phyloP scores from a whole-genome alignment of 2,113 vertebrate species.

The Heterotilapia buettikoferi region DNA sequence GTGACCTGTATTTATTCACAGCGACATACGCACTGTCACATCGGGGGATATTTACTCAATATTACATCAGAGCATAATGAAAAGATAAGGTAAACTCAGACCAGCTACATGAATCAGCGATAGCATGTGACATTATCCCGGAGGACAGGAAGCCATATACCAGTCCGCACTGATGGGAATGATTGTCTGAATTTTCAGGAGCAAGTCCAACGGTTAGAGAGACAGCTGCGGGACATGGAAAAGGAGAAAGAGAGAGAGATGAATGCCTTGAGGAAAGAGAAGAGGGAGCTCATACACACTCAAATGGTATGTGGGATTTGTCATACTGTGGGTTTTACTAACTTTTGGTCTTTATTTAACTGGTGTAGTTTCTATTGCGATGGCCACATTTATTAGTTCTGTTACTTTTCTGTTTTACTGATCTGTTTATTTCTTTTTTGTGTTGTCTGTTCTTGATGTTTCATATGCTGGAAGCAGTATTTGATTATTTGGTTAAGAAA shows the following conservation, averaged over 20 bases:
- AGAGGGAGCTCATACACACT: slow-evolving; percentile 54
- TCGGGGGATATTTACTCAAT: neutral
- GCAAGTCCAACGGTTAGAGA: slow-evolving; percentile 59
- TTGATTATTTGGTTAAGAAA: neutral
- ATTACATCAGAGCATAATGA: neutral
- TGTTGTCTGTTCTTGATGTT: neutral
- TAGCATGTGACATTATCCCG: neutral
- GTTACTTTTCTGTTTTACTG: neutral
- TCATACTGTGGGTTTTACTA: neutral
- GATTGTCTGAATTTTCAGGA: slow-evolving; percentile 45
- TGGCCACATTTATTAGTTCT: neutral
- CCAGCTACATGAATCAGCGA: neutral
- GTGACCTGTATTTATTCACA: neutral
- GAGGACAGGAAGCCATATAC: neutral
- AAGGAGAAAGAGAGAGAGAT: slow-evolving; percentile 65
- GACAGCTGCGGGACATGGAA: slow-evolving; percentile 69
- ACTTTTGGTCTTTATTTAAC: neutral
- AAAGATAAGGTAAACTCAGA: neutral
- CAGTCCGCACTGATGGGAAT: neutral
- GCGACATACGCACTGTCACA: neutral
- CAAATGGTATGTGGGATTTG: slow-evolving; percentile 41
- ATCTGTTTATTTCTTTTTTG: neutral
- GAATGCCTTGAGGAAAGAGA: slow-evolving; percentile 62
- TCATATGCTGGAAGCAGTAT: neutral
- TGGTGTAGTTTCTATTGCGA: neutral